Base-by-base conservation (phyloP, 2,113 vertebrate species). In the Myrmophylax atrothorax region DNA sequence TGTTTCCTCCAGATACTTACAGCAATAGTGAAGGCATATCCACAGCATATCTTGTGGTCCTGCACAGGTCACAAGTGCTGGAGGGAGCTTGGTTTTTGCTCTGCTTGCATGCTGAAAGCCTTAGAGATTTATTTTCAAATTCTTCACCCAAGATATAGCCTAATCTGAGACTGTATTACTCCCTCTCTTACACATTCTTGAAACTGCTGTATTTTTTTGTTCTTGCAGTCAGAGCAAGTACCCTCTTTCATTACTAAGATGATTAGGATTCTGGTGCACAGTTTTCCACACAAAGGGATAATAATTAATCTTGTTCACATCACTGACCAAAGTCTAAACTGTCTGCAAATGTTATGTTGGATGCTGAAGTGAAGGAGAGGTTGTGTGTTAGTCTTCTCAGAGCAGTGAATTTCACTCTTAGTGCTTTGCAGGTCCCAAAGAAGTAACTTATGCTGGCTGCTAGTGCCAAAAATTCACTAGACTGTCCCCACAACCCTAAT, bases 271-370 rank as follows among this genome's bases (percentile, higher is more conserved):
- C 49, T 91, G 37, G 93, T 66, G 38, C 12, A 5, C 31, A 64
- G 38, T 28, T 87, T 85, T 76, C 31, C 44, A 53, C 24, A 87
- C 7, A 94, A 73, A 91, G n/a, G 28, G 10, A 18, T 82, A 68
- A 90, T 91, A 91, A 60, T 91, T 82, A 46, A 62, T 94, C n/a
- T 68, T 89, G 33, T n/a, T 87, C 84, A 82, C 40, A 76, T 78
- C 58, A 64, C 44, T 93, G 75, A 75, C 78, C 46, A 50, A 77
- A 66, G 35, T 9, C 46, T 79, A 69, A 86, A 85, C 7, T 62
- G n/a, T 58, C 33, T 44, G 31, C 55, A 66, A 83, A n/a, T 72
- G 22, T 18, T 58, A 9, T 53, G 62, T 20, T 73, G 88, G 87
- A 42, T 50, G 31, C 31, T 56, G 58, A 72, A 53, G 44, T 73